These are phyloP conservation scores for Phengaris alcon DNA, from an alignment of 2,888 invertebrate species.

Conservation along the genomic window DNA sequence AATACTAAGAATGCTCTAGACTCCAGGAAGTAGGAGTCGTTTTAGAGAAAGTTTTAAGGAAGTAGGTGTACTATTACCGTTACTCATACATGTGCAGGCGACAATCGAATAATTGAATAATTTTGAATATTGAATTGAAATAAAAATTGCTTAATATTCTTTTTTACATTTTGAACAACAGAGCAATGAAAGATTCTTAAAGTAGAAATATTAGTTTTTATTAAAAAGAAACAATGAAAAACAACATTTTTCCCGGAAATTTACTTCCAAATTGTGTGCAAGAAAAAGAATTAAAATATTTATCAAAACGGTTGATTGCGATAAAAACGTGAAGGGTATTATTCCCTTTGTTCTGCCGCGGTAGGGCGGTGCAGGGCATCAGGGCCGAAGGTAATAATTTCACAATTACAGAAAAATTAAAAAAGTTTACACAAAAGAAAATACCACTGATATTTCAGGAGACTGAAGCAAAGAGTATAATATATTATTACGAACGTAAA, in stretches of 20 bases:
- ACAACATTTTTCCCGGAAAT: not conserved
- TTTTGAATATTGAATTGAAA: too few relatives aligned
- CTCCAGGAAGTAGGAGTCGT: too few relatives aligned
- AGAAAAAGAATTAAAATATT: constrained; percentile 12
- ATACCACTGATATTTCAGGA: not conserved
- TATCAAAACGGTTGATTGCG: constrained; percentile 3
- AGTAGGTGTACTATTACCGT: too few relatives aligned
- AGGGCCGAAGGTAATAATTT: not conserved
- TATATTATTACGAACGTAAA: too few relatives aligned
- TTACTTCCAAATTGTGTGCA: not conserved
- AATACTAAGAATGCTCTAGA: too few relatives aligned
- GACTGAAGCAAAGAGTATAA: too few relatives aligned
- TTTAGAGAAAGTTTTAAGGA: too few relatives aligned
- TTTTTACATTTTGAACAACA: not conserved
- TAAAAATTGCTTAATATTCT: too few relatives aligned
- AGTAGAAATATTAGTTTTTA: not conserved
- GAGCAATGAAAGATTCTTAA: not conserved
- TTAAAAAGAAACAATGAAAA: not conserved
- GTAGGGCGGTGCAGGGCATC: not conserved
- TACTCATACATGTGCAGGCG: too few relatives aligned
- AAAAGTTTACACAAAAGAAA: not conserved
- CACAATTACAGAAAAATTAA: constrained; percentile 7
- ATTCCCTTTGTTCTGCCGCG: constrained; percentile 3
- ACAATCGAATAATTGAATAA: too few relatives aligned
- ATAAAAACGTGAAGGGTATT: constrained; percentile 1